Percentiles rank a stretch among this genome's conserved stretches.
phyloP scores from a whole-genome alignment of 1,140 invertebrate genomes.

The Lepidostoma basale region DNA sequence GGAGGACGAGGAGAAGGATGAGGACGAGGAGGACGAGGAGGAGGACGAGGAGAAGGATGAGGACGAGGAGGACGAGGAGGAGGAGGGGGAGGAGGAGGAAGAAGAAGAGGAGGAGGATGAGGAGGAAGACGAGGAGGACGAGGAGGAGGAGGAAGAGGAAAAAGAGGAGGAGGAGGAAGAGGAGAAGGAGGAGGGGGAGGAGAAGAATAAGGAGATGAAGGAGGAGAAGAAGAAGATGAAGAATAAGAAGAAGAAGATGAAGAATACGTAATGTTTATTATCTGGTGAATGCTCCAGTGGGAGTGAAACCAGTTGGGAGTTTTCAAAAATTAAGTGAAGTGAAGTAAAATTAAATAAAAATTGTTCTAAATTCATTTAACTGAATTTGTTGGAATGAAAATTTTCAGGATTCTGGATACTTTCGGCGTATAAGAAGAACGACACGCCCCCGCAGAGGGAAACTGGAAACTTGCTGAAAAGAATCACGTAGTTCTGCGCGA shows the following conservation, averaged over 20 bases:
- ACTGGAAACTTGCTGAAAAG: constrained; percentile 8
- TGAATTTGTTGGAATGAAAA: too few species aligned
- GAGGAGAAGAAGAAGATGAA: too few species aligned
- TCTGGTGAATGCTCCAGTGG: background rate
- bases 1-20: background rate
- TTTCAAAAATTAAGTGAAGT: background rate
- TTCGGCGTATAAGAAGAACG: background rate
- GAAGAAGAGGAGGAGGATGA: too few species aligned
- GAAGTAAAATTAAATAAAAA: too few species aligned
- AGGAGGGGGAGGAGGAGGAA: constrained; percentile 9
- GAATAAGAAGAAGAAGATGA: too few species aligned
- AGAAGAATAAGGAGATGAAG: constrained; percentile 57
- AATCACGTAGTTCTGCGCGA: constrained; percentile 21
- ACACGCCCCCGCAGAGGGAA: background rate
- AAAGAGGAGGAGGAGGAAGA: background rate
- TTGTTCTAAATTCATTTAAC: too few species aligned
- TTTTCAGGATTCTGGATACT: too few species aligned
- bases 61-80: background rate
- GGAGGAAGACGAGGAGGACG: constrained; percentile 1
- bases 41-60: background rate
- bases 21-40: background rate
- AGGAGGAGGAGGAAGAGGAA: background rate
- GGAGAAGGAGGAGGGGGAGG: background rate
- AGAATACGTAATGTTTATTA: too few species aligned
- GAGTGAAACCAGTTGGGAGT: too few species aligned